phyloP scores from a whole-genome alignment of 2,888 invertebrate genomes.

The Euzetes globulus region DNA sequence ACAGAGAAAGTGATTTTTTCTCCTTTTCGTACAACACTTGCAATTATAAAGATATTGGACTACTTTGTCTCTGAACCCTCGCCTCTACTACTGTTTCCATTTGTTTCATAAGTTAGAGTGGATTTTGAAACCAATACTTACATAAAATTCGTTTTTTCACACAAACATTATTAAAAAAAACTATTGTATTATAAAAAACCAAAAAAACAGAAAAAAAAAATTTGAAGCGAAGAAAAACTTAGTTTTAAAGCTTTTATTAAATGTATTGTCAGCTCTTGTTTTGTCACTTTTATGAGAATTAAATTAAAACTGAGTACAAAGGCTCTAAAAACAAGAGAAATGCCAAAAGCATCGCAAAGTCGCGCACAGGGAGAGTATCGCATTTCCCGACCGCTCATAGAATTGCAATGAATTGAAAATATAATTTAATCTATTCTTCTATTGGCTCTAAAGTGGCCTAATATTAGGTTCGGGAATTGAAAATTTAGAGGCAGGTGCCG shows the following conservation, averaged over 20 bases:
- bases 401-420: slow-evolving; percentile 29
- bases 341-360: neutral
- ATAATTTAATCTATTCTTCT: slow-evolving; percentile 12
- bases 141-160: neutral
- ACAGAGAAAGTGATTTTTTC: slow-evolving; percentile 21
- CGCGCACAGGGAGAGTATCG: slow-evolving; percentile 12
- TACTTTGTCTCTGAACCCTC: neutral
- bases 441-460: neutral
- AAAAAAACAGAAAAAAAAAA: neutral
- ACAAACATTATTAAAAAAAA: slow-evolving; percentile 12
- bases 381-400: slow-evolving; percentile 1
- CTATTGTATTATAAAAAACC: neutral
- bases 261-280: slow-evolving; percentile 26
- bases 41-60: slow-evolving; percentile 15
- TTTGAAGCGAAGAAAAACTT: neutral
- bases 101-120: neutral
- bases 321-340: neutral
- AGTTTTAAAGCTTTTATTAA: slow-evolving; percentile 22
- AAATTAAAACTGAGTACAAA: neutral
- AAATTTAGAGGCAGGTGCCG: slow-evolving; percentile 28
- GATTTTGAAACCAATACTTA: slow-evolving; percentile 4
- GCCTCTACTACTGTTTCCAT: neutral
- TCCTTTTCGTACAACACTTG: neutral
- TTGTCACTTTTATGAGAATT: slow-evolving; percentile 13
- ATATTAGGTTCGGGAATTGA: neutral